phyloP scores from a whole-genome alignment of 2,888 invertebrate genomes.

The Morpho achilles region DNA sequence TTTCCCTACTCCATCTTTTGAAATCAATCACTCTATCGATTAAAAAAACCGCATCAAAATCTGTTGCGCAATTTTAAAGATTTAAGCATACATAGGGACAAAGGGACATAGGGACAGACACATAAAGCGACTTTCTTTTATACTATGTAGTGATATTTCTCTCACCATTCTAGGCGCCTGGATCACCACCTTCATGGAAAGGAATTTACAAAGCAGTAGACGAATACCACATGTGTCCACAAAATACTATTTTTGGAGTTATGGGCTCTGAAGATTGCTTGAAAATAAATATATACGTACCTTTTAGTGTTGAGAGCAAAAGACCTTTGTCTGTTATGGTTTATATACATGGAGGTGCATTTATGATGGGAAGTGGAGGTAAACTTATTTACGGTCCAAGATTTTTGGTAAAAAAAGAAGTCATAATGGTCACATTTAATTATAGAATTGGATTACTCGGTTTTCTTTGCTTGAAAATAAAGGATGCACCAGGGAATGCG shows the following conservation, averaged over 20 bases:
- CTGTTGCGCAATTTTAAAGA: too few species aligned
- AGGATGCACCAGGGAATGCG: constrained; percentile 68
- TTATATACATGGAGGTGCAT: constrained; percentile 66
- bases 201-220: constrained; percentile 59
- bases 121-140: too few species aligned
- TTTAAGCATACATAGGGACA: too few species aligned
- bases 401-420: constrained; percentile 55
- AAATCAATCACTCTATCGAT: too few species aligned
- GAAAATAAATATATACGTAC: constrained; percentile 61
- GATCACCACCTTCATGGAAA: constrained; percentile 60
- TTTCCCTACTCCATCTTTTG: too few species aligned
- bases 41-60: too few species aligned
- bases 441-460: constrained; percentile 65
- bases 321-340: constrained; percentile 62
- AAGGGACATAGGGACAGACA: too few species aligned
- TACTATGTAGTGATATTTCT: too few species aligned
- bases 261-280: constrained; percentile 62
- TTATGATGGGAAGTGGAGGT: constrained; percentile 58
- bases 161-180: constrained; percentile 47
- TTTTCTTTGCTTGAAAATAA: constrained; percentile 59
- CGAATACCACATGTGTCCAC: constrained; percentile 54
- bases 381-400: constrained; percentile 59
- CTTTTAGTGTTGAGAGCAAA: constrained; percentile 33
- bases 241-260: constrained; percentile 38
- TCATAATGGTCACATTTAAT: constrained; percentile 64